Base-by-base conservation (phyloP, 35 echinoderm and acorn worm genomes). In the Diadema setosum region DNA sequence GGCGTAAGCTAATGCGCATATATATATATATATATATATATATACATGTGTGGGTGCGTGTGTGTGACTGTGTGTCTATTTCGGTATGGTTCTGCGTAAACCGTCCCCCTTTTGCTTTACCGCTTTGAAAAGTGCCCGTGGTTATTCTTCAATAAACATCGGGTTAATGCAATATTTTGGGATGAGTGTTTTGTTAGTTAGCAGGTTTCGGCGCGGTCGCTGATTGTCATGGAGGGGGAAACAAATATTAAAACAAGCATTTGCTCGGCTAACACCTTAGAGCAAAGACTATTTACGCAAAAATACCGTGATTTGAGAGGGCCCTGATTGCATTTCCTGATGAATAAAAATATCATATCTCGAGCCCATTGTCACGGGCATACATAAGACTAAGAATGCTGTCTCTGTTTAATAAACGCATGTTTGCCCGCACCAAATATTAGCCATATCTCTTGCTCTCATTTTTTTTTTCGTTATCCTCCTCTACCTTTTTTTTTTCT, bases 311-410 rank as follows among this genome's bases (percentile, higher is more conserved):
- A 67, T 67, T 67, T 67, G 30, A 33, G 27, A 33, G n/a, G 63
- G 8, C 37, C 63, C 37, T 67, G 63, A 67, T 67, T 67, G 63
- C 63, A 67, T 67, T 67, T 67, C 63, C 30, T 67, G 63, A 67
- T 67, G 63, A 67, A 67, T 67, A 67, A 67, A 67, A 67, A 67
- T 67, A 67, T 67, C 63, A 67, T 67, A 67, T 67, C 63, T 33
- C 30, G 63, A 67, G 30, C 37, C 63, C 63, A 33, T 67, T 67
- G 63, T 67, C 63, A 67, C 24, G 63, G 63, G 63, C 63, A 67
- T 26, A 26, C 27, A 67, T 67, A 67, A 67, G 63, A 67, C 63
- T 33, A 34, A 67, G 30, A 67, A 67, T 33, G 63, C 63, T 67
- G 63, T 67, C 63, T 67, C 63, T 67, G 63, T 67, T 67, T 67